Percentiles rank a stretch among this genome's conserved stretches.
These are phyloP conservation scores for Eristalis intricaria DNA, from an alignment of 2,888 invertebrate species.

Conservation along the genomic window DNA sequence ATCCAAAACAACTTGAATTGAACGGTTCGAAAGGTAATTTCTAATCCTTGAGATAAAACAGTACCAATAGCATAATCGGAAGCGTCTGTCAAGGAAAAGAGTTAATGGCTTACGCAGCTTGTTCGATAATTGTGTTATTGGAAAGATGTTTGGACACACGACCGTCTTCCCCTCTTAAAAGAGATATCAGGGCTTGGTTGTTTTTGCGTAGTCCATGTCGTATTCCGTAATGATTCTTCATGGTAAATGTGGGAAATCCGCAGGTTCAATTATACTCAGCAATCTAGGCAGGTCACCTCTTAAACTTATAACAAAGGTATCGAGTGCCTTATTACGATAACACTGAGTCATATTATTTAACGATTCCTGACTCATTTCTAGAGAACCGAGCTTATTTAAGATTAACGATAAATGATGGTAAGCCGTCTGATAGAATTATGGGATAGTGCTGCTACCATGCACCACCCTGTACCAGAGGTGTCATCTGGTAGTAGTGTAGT, in stretches of 20 bases:
- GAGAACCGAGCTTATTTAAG: conserved; percentile 20
- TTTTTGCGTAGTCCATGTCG: too few relatives aligned
- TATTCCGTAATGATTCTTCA: too few relatives aligned
- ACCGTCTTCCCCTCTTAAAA: too few relatives aligned
- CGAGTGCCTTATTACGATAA: background rate
- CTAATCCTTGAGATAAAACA: too few relatives aligned
- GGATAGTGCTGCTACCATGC: conserved; percentile 1
- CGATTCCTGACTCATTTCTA: conserved; percentile 13
- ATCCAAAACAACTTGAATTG: too few relatives aligned
- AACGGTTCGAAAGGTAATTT: too few relatives aligned
- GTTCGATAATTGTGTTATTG: too few relatives aligned
- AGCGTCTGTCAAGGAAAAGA: too few relatives aligned
- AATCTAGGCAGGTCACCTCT: conserved; percentile 13
- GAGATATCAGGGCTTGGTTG: too few relatives aligned
- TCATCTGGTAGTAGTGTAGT: conserved; percentile 12
- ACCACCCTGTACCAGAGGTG: conserved; percentile 16
- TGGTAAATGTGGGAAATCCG: conserved; percentile 23
- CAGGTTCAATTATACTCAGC: conserved; percentile 9
- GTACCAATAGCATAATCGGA: too few relatives aligned
- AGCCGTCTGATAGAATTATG: conserved; percentile 18
- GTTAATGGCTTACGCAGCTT: too few relatives aligned
- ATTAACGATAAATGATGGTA: conserved; percentile 32
- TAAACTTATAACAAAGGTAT: conserved; percentile 25
- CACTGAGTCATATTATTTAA: conserved; percentile 16
- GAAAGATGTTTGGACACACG: too few relatives aligned